Percentiles rank a stretch among this genome's conserved stretches.
These are phyloP conservation scores for Chrysotoxum bicinctum DNA, from an alignment of 2,888 invertebrate genomes.

Conservation along the genomic window DNA sequence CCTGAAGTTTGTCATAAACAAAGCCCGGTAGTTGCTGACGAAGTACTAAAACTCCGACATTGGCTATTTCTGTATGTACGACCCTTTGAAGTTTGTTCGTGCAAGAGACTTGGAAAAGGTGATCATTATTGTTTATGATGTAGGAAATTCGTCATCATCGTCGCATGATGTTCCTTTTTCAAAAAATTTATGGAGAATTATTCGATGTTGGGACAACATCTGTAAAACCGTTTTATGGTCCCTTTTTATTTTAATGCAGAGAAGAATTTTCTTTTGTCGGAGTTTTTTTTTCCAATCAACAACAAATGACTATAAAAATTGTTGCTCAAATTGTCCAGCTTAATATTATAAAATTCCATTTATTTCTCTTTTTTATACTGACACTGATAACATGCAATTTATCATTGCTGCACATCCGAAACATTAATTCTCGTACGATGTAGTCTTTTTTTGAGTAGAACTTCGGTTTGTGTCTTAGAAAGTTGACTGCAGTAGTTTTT, in stretches of 20 bases:
- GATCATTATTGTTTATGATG: conserved; percentile 45
- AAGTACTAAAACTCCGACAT: conserved; percentile 17
- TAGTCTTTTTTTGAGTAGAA: background rate
- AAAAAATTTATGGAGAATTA: conserved; percentile 4
- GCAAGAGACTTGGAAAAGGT: background rate
- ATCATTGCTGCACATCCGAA: background rate
- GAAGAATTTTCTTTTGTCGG: conserved; percentile 15
- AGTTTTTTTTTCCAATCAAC: conserved; percentile 22
- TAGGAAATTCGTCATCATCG: conserved; percentile 18
- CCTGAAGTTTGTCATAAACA: conserved; percentile 60
- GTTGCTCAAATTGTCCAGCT: conserved; percentile 13
- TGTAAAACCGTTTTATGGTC: background rate
- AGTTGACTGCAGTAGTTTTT: no score
- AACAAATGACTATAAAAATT: background rate
- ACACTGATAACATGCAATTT: conserved; percentile 6
- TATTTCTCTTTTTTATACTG: conserved; percentile 12
- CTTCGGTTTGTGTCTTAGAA: background rate
- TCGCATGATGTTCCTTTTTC: background rate
- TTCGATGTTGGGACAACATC: conserved; percentile 19
- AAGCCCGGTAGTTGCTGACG: conserved; percentile 56
- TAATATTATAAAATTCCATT: conserved; percentile 17
- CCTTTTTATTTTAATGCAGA: background rate
- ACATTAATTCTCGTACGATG: background rate
- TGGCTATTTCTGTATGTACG: background rate
- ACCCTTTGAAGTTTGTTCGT: conserved; percentile 5